phyloP scores from a whole-genome alignment of 2,888 invertebrate genomes.

The Doris montereyensis region DNA sequence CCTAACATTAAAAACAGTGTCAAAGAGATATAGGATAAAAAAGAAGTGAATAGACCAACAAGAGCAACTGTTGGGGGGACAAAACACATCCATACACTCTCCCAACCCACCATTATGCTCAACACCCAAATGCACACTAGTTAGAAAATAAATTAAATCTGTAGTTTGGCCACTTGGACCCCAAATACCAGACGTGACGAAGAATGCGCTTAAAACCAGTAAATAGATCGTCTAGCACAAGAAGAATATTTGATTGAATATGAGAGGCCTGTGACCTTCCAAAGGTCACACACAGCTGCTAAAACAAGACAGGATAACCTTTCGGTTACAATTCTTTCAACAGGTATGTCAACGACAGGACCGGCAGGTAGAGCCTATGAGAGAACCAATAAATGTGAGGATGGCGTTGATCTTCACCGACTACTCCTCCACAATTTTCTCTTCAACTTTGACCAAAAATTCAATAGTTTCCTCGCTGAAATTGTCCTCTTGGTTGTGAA shows the following conservation, averaged over 20 bases:
- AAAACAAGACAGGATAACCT: neutral
- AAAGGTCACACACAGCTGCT: too few relatives aligned
- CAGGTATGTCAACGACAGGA: neutral
- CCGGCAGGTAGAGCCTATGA: constrained; percentile 47
- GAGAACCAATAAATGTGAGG: constrained; percentile 56
- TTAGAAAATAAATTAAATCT: neutral
- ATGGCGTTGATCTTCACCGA: constrained; percentile 18
- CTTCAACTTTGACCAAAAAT: constrained; percentile 95
- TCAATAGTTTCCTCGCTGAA: constrained; percentile 96
- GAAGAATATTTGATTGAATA: neutral
- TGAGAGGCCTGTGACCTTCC: too few relatives aligned
- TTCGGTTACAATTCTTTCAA: neutral
- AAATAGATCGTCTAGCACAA: too few relatives aligned
- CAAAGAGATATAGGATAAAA: constrained; percentile 48
- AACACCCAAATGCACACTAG: neutral
- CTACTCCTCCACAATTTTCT: constrained; percentile 76
- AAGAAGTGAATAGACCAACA: too few relatives aligned
- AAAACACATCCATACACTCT: neutral
- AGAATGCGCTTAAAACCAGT: too few relatives aligned
- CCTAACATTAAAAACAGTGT: constrained; percentile 54
- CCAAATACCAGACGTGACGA: too few relatives aligned
- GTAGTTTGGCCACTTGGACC: neutral
- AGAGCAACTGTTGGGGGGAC: neutral
- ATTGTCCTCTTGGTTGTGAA: constrained; percentile 87
- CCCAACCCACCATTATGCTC: neutral